A percentile compares a stretch with the other conserved stretches of the same genome.
Conservation (phyloP, 2,113 vertebrate genomes). For the Thinocorus orbignyianus region DNA sequence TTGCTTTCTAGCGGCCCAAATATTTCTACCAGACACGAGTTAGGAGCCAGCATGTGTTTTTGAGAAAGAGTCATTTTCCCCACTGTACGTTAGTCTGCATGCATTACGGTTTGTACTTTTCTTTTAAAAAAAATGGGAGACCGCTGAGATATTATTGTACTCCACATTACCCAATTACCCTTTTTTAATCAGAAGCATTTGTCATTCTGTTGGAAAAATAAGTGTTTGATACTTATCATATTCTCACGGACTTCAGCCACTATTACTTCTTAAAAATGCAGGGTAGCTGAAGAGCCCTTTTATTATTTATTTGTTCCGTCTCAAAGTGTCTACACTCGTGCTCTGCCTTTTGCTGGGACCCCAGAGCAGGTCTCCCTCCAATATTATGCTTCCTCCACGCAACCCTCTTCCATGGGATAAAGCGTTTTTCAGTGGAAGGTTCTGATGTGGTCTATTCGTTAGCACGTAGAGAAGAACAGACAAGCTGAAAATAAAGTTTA, state of each 20-base stretch:
- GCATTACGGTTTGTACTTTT: background rate
- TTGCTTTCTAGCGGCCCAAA: slow-evolving; percentile 1
- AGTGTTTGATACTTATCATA: slow-evolving; percentile 52
- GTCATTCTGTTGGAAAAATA: slow-evolving; percentile 60
- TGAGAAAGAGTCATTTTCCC: background rate
- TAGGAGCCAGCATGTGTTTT: background rate
- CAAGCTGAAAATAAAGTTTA: background rate
- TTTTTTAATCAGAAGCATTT: slow-evolving; percentile 53
- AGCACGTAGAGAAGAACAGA: background rate
- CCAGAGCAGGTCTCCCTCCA: background rate
- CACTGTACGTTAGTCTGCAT: background rate
- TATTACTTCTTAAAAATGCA: slow-evolving; percentile 20
- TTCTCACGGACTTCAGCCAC: slow-evolving; percentile 15
- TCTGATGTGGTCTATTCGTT: background rate
- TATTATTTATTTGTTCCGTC: slow-evolving; percentile 21
- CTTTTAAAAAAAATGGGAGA: slow-evolving; percentile 48
- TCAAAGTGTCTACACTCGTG: background rate
- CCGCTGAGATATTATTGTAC: slow-evolving; percentile 40
- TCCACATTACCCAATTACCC: slow-evolving; percentile 47
- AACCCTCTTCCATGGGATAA: background rate
- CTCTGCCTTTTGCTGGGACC: background rate
- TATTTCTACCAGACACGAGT: background rate
- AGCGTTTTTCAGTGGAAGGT: background rate
- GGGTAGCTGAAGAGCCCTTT: background rate
- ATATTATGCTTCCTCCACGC: background rate